Conservation (phyloP, 1,140 invertebrate species). For the Cyclina sinensis region DNA sequence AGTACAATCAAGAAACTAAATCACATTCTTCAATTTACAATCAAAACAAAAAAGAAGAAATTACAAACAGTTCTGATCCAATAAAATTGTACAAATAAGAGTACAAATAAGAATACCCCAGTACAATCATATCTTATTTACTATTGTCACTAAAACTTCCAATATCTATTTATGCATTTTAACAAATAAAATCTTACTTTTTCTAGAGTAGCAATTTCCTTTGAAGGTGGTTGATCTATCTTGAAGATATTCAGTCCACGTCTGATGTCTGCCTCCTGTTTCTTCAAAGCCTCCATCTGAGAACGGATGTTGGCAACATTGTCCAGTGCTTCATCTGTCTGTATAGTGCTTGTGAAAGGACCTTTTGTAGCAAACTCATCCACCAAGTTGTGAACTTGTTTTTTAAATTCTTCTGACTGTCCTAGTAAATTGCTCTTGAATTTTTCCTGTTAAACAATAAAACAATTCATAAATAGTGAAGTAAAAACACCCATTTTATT, state of each 20-base stretch:
- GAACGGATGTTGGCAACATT: constrained; percentile 89
- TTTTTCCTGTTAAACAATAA: constrained; percentile 87
- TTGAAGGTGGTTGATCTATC: constrained; percentile 90
- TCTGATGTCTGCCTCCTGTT: constrained; percentile 90
- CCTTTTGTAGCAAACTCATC: constrained; percentile 90
- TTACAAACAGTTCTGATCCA: too few relatives aligned
- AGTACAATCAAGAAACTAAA: too few relatives aligned
- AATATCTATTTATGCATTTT: too few relatives aligned
- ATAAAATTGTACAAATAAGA: too few relatives aligned
- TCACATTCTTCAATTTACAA: too few relatives aligned
- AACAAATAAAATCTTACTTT: constrained; percentile 86
- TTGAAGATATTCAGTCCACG: constrained; percentile 92
- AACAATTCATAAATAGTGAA: too few relatives aligned
- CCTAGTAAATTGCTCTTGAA: constrained; percentile 91
- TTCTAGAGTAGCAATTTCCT: constrained; percentile 91
- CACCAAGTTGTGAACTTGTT: constrained; percentile 89
- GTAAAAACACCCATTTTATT: too few relatives aligned
- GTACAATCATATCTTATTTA: too few relatives aligned
- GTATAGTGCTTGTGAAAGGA: constrained; percentile 87
- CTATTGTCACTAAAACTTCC: too few relatives aligned
- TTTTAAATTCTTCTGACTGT: constrained; percentile 90
- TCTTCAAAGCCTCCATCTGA: constrained; percentile 89
- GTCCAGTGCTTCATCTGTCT: constrained; percentile 89
- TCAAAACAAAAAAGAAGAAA: too few relatives aligned
- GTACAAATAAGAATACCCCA: too few relatives aligned